phyloP scores from a whole-genome alignment of 1,140 invertebrate genomes.

The Drosophila pectinifera region DNA sequence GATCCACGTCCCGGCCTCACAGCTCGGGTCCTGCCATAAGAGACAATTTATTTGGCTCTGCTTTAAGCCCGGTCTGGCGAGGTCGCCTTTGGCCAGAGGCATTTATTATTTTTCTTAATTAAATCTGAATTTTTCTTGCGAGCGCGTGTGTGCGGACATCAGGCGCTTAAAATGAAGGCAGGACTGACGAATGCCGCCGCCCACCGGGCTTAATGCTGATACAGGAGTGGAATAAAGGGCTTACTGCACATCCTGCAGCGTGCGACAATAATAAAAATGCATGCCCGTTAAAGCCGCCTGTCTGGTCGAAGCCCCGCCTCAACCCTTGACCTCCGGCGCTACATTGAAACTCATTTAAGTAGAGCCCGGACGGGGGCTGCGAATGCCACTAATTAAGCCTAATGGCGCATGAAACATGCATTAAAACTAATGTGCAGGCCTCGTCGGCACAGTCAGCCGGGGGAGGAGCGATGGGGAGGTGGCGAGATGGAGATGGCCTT shows the following conservation, averaged over 20 bases:
- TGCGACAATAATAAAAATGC: conserved; percentile 57
- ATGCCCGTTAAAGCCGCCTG: conserved; percentile 20
- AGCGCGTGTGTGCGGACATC: conserved; percentile 18
- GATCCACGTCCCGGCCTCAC: not conserved
- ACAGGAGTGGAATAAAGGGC: conserved; percentile 16
- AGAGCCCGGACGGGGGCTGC: conserved; percentile 19
- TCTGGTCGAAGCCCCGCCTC: not conserved
- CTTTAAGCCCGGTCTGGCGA: conserved; percentile 17
- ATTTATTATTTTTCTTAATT: conserved; percentile 82
- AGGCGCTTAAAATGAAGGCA: conserved; percentile 44
- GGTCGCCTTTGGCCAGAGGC: conserved; percentile 36
- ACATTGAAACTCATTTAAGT: conserved; percentile 68
- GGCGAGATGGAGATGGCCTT: conserved; percentile 16
- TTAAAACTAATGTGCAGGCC: conserved; percentile 80
- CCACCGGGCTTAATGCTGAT: conserved; percentile 49
- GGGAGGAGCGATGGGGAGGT: not conserved
- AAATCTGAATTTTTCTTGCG: conserved; percentile 67
- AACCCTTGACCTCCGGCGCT: conserved; percentile 29
- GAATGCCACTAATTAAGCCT: conserved; percentile 79
- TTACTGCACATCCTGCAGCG: conserved; percentile 31
- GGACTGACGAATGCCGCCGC: conserved; percentile 17
- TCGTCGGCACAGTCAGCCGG: conserved; percentile 23
- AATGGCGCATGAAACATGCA: conserved; percentile 83
- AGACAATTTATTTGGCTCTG: conserved; percentile 64
- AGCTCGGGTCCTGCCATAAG: conserved; percentile 12